These are phyloP conservation scores for Mythimna ferrago DNA, from an alignment of 2,888 invertebrate genomes.

Conservation along the genomic window DNA sequence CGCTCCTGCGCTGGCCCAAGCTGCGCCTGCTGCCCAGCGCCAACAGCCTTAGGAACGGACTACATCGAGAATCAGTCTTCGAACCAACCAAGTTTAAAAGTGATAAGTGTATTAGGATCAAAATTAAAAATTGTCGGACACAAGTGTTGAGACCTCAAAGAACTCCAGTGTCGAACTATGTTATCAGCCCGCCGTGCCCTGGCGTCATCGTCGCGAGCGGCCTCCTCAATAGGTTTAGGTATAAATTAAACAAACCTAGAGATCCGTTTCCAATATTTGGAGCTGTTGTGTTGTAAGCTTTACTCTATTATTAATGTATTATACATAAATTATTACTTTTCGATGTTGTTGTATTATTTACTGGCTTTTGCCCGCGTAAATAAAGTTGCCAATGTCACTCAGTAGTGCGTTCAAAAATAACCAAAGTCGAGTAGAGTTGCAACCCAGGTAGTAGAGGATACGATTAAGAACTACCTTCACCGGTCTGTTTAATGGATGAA, in stretches of 20 bases:
- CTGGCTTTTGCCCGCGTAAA: too few relatives aligned
- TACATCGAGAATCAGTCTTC: constrained; percentile 78
- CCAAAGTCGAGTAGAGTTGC: too few relatives aligned
- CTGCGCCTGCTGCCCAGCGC: constrained; percentile 72
- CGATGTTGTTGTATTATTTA: constrained; percentile 53
- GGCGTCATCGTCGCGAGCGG: constrained; percentile 81
- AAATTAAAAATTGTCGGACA: constrained; percentile 80
- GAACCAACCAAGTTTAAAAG: constrained; percentile 76
- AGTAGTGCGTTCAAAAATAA: too few relatives aligned
- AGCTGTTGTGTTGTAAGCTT: constrained; percentile 78
- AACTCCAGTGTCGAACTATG: constrained; percentile 58
- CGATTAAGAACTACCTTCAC: too few relatives aligned
- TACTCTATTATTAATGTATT: constrained; percentile 59
- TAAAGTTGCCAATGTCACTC: too few relatives aligned
- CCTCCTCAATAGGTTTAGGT: constrained; percentile 84
- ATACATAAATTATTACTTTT: constrained; percentile 70
- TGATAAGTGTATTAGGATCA: constrained; percentile 75
- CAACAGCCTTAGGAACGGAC: constrained; percentile 63
- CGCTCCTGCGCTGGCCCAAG: constrained; percentile 74
- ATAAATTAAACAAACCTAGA: constrained; percentile 77
- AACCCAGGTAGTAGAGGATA: too few relatives aligned
- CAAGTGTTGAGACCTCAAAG: constrained; percentile 67
- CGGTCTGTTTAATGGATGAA: too few relatives aligned
- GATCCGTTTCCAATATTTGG: constrained; percentile 83
- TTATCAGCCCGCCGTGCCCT: constrained; percentile 34